phyloP scores from a whole-genome alignment of 2,888 invertebrate species.

The Parnassius mnemosyne region DNA sequence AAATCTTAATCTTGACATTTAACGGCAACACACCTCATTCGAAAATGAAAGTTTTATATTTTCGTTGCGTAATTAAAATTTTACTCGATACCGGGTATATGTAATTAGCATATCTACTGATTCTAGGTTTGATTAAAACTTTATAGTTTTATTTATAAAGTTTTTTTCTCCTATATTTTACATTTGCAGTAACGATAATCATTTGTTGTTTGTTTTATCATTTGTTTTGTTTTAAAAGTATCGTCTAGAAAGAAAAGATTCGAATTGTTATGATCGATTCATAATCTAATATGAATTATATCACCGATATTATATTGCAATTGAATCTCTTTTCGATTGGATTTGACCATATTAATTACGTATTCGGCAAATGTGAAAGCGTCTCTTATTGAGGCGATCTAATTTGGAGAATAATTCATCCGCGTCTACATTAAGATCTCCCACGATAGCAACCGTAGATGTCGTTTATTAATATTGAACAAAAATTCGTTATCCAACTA shows the following conservation, averaged over 20 bases:
- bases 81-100: constrained; percentile 18
- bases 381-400: constrained; percentile 45
- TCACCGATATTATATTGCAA: not conserved
- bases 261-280: no score
- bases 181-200: no score
- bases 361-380: constrained; percentile 59
- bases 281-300: no score
- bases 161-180: no score
- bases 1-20: constrained; percentile 66
- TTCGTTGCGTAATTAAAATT: constrained; percentile 44
- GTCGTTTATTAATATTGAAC: constrained; percentile 76
- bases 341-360: constrained; percentile 49
- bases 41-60: constrained; percentile 59
- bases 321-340: constrained; percentile 44
- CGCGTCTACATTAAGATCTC: constrained; percentile 61
- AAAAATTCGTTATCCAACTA: constrained; percentile 78
- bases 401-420: constrained; percentile 54
- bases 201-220: no score
- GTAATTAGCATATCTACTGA: constrained; percentile 9
- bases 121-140: no score
- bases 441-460: constrained; percentile 66
- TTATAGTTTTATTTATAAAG: no score
- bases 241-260: no score
- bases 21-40: constrained; percentile 54
- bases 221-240: no score